A percentile compares a stretch with the other conserved stretches of the same genome.
Conservation (phyloP, 2,888 invertebrate genomes). For the Omphaloscelis lunosa region DNA sequence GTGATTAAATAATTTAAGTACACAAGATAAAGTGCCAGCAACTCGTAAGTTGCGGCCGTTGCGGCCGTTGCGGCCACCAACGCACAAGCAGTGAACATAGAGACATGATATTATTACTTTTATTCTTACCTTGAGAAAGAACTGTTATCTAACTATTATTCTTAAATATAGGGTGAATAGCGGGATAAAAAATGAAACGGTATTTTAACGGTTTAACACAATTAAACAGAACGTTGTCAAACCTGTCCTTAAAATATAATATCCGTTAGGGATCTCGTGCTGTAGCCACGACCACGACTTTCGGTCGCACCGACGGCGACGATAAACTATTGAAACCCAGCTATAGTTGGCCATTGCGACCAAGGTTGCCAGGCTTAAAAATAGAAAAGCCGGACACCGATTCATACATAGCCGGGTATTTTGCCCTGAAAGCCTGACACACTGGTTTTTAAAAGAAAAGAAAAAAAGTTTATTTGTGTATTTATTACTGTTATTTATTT, state of each 20-base stretch:
- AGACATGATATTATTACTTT: neutral
- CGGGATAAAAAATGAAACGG: constrained; percentile 1
- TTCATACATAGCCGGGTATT: too few relatives aligned
- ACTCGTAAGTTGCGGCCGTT: neutral
- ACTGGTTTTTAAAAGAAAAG: too few relatives aligned
- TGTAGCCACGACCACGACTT: too few relatives aligned
- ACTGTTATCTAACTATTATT: constrained; percentile 3
- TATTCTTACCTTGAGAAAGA: constrained; percentile 26
- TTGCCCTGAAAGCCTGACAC: too few relatives aligned
- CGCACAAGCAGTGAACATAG: constrained; percentile 25
- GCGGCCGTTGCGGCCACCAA: neutral
- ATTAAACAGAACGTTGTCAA: neutral
- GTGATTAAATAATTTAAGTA: neutral
- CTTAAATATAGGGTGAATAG: constrained; percentile 27
- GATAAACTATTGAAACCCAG: too few relatives aligned
- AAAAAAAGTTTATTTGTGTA: too few relatives aligned
- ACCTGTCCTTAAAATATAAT: neutral
- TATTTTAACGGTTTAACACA: constrained; percentile 1
- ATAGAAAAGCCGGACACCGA: too few relatives aligned
- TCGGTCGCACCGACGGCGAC: too few relatives aligned
- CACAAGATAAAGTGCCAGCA: neutral
- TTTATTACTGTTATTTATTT: too few relatives aligned
- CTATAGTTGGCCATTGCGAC: too few relatives aligned
- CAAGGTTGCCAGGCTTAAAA: too few relatives aligned
- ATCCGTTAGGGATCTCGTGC: neutral